Conservation (phyloP, 2,113 vertebrate species). For the Sprattus sprattus region DNA sequence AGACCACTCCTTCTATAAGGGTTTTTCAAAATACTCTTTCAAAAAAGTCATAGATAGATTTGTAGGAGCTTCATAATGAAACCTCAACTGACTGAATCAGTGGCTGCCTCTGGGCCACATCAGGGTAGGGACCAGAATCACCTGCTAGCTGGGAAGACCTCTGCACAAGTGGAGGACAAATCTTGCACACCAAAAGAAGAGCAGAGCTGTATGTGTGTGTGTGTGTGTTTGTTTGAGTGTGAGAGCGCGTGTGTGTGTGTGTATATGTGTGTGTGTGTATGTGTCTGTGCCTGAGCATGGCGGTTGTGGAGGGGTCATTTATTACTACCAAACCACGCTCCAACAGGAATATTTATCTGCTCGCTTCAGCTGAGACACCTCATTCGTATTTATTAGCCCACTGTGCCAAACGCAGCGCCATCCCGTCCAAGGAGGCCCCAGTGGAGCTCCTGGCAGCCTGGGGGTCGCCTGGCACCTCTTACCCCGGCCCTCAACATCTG, state of each 20-base stretch:
- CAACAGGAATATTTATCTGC: background rate
- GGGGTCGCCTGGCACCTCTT: slow-evolving; percentile 18
- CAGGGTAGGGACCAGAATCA: background rate
- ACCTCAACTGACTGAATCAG: too few species aligned
- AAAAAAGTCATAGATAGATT: background rate
- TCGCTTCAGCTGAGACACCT: slow-evolving; percentile 13
- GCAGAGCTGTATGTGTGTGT: background rate
- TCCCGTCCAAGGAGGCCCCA: slow-evolving; percentile 23
- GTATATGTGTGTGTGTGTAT: background rate
- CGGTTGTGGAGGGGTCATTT: background rate
- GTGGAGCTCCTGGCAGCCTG: slow-evolving; percentile 15
- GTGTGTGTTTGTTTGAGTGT: background rate
- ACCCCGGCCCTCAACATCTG: slow-evolving; percentile 29
- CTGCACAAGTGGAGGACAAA: background rate
- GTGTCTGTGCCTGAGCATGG: background rate
- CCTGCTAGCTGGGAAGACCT: background rate
- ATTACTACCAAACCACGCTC: background rate
- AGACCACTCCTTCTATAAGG: background rate
- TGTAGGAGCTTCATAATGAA: background rate
- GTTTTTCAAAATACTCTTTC: background rate
- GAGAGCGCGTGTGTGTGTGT: background rate
- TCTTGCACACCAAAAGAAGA: too few species aligned
- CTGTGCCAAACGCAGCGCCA: slow-evolving; percentile 27
- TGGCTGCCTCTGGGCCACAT: too few species aligned
- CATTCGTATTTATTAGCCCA: slow-evolving; percentile 35